Evolutionary conservation across 2,888 invertebrate species (phyloP), one percentile per base, ranked within the genome.

Genomic region (Tetanocera ferruginea): DNA sequence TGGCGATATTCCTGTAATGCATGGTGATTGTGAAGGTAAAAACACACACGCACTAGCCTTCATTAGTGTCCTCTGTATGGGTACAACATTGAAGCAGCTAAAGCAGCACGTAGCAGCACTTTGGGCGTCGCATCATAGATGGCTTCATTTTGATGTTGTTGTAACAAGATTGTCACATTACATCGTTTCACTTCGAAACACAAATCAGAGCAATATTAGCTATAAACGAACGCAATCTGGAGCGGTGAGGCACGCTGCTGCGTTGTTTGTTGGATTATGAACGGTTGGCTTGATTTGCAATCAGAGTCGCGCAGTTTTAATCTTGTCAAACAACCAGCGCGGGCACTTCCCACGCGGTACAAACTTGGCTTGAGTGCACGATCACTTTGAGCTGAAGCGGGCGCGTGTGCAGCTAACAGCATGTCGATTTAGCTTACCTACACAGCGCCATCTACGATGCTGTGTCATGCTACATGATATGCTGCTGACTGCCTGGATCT

Each of bases 1-100:
- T 84, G 94, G 94, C 79, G 95, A 95, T 87, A 94, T 94, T 83
- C 93, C 93, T 51, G 90, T 93, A 78, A 89, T 93, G 64, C 91
- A 92, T 81, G 92, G 91, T 73, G 90, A 93, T 84, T 93, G 93
- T 83, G 91, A 91, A 89, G 91, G 92, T 92, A 88, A 82, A 83
- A 1, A 14, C 19, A 64, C 23, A 60, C 17, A 70, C 17, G 17
- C 28, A 70, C 43, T 37, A 37, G 62, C 55, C 5, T 55, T 23
- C 23, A 55, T 23, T 55, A 19, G n/a, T 55, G 2, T n/a, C 55
- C 28, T 23, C 19, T 67, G n/a, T 67, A 43, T 43, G 43, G 43
- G 43, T 37, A 43, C 11, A 43, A 11, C 43, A 43, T 43, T 11
- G 1, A 43, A 43, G 43, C 11, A 14, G 43, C 43, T 43, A 6